phyloP scores from a whole-genome alignment of 1,140 invertebrate genomes.

The Proales similis region DNA sequence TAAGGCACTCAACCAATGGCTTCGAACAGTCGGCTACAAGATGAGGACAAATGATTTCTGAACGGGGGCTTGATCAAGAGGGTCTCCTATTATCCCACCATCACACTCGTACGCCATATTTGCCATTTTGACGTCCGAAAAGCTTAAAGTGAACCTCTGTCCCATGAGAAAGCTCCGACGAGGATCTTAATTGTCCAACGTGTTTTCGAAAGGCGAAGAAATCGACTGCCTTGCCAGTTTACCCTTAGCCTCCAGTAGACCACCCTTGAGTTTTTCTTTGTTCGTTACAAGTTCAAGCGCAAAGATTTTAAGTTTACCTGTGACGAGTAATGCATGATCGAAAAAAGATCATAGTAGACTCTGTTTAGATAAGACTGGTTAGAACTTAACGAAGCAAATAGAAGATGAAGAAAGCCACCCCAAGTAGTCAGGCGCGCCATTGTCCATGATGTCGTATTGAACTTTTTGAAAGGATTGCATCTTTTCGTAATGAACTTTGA shows the following conservation, averaged over 20 bases:
- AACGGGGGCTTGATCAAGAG: too few species aligned
- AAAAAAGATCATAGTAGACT: conserved; percentile 40
- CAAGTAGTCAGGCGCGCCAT: conserved; percentile 37
- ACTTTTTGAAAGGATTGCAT: conserved; percentile 38
- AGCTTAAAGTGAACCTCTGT: conserved; percentile 41
- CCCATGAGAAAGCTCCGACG: conserved; percentile 40
- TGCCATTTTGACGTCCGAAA: conserved; percentile 43
- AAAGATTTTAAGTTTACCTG: conserved; percentile 29
- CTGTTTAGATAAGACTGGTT: not conserved
- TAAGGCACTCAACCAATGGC: not conserved
- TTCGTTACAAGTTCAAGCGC: not conserved
- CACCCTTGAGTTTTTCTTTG: conserved; percentile 3
- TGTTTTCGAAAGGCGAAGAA: not conserved
- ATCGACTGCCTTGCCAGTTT: not conserved
- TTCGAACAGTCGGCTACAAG: not conserved
- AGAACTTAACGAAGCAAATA: not conserved
- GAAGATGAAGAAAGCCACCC: conserved; percentile 20
- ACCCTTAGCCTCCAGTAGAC: conserved; percentile 15
- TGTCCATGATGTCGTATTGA: conserved; percentile 26
- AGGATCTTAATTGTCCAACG: conserved; percentile 39
- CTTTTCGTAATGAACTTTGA: conserved; percentile 44
- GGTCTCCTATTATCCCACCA: too few species aligned
- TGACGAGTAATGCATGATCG: conserved; percentile 41
- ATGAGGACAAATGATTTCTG: too few species aligned
- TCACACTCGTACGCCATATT: conserved; percentile 43